A percentile compares a stretch with the other conserved stretches of the same genome.
These are phyloP conservation scores for Atethmia centrago DNA, from an alignment of 2,888 invertebrate species.

Conservation along the genomic window DNA sequence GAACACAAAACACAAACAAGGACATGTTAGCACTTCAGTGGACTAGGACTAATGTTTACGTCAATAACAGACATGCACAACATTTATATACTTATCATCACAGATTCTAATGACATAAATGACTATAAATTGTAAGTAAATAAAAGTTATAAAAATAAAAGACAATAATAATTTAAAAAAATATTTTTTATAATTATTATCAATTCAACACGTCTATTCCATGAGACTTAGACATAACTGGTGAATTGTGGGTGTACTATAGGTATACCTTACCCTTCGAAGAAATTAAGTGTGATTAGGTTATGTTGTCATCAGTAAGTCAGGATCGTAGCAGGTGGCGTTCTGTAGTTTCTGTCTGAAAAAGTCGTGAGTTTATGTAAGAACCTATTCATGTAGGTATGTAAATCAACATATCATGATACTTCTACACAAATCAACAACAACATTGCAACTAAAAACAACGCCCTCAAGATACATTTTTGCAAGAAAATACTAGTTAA, in stretches of 20 bases:
- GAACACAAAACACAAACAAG: neutral
- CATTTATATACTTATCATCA: neutral
- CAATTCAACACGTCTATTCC: too few relatives aligned
- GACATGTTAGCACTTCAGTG: neutral
- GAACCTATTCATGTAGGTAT: neutral
- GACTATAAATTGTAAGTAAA: neutral
- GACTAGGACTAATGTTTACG: neutral
- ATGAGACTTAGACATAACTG: neutral
- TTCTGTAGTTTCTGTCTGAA: neutral
- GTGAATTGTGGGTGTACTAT: neutral
- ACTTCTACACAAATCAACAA: neutral
- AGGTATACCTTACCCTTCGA: neutral
- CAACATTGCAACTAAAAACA: neutral
- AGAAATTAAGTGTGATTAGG: neutral
- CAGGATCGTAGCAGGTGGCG: neutral
- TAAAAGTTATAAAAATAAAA: too few relatives aligned
- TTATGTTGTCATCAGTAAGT: too few relatives aligned
- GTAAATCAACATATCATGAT: too few relatives aligned
- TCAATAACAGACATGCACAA: neutral
- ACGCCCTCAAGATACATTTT: neutral
- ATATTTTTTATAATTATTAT: too few relatives aligned
- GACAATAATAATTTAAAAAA: too few relatives aligned
- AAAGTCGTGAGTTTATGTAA: neutral
- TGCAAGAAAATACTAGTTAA: neutral
- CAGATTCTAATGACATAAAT: neutral